These are phyloP conservation scores for Myopa testacea DNA, from an alignment of 2,888 invertebrate genomes.

Conservation along the genomic window DNA sequence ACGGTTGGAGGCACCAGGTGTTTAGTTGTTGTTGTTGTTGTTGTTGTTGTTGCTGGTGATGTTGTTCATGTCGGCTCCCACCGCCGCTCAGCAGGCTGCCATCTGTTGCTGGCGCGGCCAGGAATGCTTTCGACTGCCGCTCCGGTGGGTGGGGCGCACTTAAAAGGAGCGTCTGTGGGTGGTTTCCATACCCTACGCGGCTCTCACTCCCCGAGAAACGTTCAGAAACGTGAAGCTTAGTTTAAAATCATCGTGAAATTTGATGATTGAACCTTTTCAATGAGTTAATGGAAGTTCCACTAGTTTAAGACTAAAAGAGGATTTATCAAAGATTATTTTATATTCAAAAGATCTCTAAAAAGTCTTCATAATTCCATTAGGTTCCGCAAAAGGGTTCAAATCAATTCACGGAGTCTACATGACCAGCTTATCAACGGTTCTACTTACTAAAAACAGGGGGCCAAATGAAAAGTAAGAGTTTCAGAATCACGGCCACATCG, in stretches of 20 bases:
- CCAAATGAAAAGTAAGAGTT: too few relatives aligned
- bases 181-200: neutral
- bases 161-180: neutral
- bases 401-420: too few relatives aligned
- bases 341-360: too few relatives aligned
- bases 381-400: too few relatives aligned
- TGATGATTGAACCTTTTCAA: too few relatives aligned
- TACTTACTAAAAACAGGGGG: too few relatives aligned
- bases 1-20: slow-evolving; percentile 16
- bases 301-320: too few relatives aligned
- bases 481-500: too few relatives aligned
- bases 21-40: slow-evolving; percentile 19
- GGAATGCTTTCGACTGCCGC: neutral
- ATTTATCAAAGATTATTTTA: too few relatives aligned
- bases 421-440: too few relatives aligned
- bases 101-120: slow-evolving; percentile 22
- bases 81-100: slow-evolving; percentile 38
- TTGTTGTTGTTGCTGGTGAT: slow-evolving; percentile 11
- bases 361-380: too few relatives aligned
- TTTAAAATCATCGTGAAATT: neutral
- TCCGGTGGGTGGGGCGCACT: slow-evolving; percentile 9
- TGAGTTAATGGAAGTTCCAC: too few relatives aligned
- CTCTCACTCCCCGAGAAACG: slow-evolving; percentile 22
- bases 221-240: neutral
- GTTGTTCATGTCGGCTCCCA: slow-evolving; percentile 13